Percentiles rank a stretch among this genome's conserved stretches.
These are phyloP conservation scores for Euclidia mi DNA, from an alignment of 2,888 invertebrate genomes.

Conservation along the genomic window DNA sequence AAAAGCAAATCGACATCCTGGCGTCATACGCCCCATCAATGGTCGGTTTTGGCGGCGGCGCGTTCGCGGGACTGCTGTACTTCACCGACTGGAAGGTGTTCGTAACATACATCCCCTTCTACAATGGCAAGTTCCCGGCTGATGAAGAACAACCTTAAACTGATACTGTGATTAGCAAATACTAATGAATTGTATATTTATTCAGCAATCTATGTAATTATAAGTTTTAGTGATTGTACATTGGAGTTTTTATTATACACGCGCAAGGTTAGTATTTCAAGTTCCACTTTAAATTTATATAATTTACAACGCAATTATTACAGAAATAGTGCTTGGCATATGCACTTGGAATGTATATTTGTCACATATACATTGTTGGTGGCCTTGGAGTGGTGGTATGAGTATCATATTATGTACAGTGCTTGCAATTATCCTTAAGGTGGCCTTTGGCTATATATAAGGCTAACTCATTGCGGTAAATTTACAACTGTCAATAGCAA, in stretches of 20 bases:
- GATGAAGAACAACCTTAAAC: conserved; percentile 68
- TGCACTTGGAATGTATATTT: too few relatives aligned
- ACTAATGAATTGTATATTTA: conserved; percentile 40
- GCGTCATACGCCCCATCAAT: conserved; percentile 89
- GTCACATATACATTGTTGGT: too few relatives aligned
- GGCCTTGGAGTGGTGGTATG: too few relatives aligned
- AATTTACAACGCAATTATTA: too few relatives aligned
- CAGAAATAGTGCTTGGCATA: too few relatives aligned
- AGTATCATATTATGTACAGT: too few relatives aligned
- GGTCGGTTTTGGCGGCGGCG: conserved; percentile 91
- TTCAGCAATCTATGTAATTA: conserved; percentile 55
- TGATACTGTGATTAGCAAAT: conserved; percentile 16
- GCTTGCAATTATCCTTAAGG: too few relatives aligned
- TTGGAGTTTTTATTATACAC: conserved; percentile 17
- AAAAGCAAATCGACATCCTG: conserved; percentile 90
- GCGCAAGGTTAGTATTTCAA: too few relatives aligned
- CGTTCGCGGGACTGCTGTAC: conserved; percentile 91
- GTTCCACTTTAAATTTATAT: too few relatives aligned
- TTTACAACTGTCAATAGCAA: too few relatives aligned
- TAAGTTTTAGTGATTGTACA: conserved; percentile 45
- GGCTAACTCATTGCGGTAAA: too few relatives aligned
- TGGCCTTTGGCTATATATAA: too few relatives aligned
- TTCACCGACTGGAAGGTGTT: conserved; percentile 95
- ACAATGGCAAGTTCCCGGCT: conserved; percentile 92
- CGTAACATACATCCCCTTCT: conserved; percentile 93